phyloP scores from a whole-genome alignment of 2,797 vertebrate genomes.

The Ctenopoma multispine region DNA sequence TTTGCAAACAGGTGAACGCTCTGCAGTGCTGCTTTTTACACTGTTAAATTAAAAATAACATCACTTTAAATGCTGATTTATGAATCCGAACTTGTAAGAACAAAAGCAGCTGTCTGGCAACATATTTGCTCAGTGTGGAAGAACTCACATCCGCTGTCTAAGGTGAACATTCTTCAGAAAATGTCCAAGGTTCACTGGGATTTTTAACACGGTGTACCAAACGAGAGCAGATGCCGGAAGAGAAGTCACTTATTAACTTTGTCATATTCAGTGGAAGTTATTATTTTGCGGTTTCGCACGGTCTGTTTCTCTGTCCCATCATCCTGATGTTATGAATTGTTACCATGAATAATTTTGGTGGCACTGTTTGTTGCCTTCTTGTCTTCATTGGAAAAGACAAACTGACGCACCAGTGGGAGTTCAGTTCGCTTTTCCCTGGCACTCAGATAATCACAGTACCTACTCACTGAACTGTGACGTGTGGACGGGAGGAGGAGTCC shows the following conservation, averaged over 20 bases:
- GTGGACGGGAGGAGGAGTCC: conserved; percentile 53
- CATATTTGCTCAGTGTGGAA: background rate
- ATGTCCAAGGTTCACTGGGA: conserved; percentile 25
- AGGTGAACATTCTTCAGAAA: background rate
- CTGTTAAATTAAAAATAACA: no score
- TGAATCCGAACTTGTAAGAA: background rate
- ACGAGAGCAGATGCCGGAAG: conserved; percentile 27
- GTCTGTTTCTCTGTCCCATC: background rate
- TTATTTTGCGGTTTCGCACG: background rate
- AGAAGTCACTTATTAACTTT: conserved; percentile 36
- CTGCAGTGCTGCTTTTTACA: background rate
- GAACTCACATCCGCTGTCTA: conserved; percentile 20
- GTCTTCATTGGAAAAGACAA: conserved; percentile 38
- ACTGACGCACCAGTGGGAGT: conserved; percentile 71
- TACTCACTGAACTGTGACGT: conserved; percentile 56
- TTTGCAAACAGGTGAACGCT: background rate
- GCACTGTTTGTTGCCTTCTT: background rate
- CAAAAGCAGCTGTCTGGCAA: background rate
- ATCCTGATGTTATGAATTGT: background rate
- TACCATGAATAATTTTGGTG: background rate
- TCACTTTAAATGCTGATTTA: background rate
- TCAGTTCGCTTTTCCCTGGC: conserved; percentile 31
- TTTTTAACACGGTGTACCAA: conserved; percentile 15
- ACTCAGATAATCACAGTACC: conserved; percentile 10
- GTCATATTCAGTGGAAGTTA: conserved; percentile 20